Base-by-base conservation (phyloP, 1,140 invertebrate genomes). In the Pollicipes pollicipes region DNA sequence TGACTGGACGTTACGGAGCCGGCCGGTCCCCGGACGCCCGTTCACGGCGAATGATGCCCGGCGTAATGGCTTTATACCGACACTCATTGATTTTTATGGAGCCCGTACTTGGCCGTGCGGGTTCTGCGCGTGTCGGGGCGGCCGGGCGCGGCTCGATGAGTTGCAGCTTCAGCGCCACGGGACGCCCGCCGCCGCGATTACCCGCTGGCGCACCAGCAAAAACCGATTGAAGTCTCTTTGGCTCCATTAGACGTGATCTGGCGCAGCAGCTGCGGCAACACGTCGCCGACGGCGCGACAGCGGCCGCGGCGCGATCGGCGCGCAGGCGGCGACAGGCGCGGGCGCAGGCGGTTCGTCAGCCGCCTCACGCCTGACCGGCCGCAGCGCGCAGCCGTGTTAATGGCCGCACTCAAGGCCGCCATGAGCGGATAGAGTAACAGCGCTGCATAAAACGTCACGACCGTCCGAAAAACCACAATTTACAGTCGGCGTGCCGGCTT, bases 41-140 rank as follows among this genome's bases (percentile, higher is more conserved):
- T 58, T 58, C 45, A 58, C 45, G 45, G 45, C 45, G 45, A 58
- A 58, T 58, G 45, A 58, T 58, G 45, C 45, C 45, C 10, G 10
- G 13, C 45, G 45, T 58, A 66, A 66, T 29, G 64, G 28, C 64
- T 29, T 66, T 29, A 66, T 66, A 66, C 27, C 28, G 64, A 66
- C 64, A 66, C 64, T 66, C 64, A 66, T 66, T 66, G 64, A 66
- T 66, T 66, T 66, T 66, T 66, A 66, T 66, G n/a, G 64, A 66
- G 64, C n/a, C 45, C 45, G 45, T 58, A 58, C 45, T 58, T 21
- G 32, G 45, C 45, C 45, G 13, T 58, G 13, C 45, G 2, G 24
- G 13, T 58, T 58, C 45, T 58, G 2, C 13, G 45, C 45, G 45
- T 58, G 24, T 58, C 24, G 8, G 13, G 10, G 45, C 24, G 10